phyloP scores from a whole-genome alignment of 1,140 invertebrate species.

The Heliconius congener region DNA sequence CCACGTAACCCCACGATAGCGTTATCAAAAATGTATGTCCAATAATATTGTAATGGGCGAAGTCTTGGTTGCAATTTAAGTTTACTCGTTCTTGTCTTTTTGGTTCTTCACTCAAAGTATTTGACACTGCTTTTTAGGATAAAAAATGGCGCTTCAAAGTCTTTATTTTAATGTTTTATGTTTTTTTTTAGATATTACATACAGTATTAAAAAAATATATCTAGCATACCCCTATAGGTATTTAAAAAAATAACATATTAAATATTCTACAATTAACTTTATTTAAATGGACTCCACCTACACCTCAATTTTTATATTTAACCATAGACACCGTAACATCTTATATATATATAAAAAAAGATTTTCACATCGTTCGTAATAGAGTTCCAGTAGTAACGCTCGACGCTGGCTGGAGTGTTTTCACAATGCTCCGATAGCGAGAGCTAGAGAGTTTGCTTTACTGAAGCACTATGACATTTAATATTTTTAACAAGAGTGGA shows the following conservation, averaged over 20 bases:
- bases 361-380: not conserved
- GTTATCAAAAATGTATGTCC: conserved; percentile 76
- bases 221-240: no score
- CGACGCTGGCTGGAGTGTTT: conserved; percentile 30
- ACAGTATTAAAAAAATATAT: no score
- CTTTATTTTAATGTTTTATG: not conserved
- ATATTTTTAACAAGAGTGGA: conserved; percentile 17
- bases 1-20: conserved; percentile 73
- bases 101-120: not conserved
- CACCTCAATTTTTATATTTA: not conserved
- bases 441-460: conserved; percentile 27
- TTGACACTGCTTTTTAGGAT: no score
- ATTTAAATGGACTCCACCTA: no score
- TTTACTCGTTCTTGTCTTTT: no score
- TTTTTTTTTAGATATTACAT: not conserved
- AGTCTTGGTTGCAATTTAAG: not conserved
- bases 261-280: no score
- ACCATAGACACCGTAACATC: no score
- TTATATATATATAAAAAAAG: no score
- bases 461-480: conserved; percentile 28
- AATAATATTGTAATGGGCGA: conserved; percentile 57
- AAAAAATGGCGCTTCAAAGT: no score
- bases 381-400: conserved; percentile 31
- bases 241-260: no score
- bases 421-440: conserved; percentile 25